Evolutionary conservation across 53 echinoderm and acorn worm genomes (phyloP).

Genomic region (Zoroaster sp.): DNA sequence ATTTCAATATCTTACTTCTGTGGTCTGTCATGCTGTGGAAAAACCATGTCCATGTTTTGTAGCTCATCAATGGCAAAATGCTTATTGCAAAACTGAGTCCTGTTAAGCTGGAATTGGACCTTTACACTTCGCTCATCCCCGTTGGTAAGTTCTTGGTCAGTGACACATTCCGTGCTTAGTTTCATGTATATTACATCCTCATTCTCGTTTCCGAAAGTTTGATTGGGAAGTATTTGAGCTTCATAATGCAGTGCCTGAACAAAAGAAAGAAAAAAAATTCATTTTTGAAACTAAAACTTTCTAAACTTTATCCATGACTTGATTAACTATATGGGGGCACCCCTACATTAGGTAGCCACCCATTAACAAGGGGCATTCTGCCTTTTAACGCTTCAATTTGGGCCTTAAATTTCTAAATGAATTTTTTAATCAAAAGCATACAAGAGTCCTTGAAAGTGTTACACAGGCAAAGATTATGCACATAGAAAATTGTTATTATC

Average conservation of each 20-base stretch:
- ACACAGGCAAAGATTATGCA: no score
- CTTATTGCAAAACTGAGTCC: slow-evolving; percentile 65
- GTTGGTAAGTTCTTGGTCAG: slow-evolving; percentile 15
- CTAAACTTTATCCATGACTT: no score
- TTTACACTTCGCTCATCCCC: slow-evolving; percentile 6
- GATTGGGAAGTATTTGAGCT: slow-evolving; percentile 31
- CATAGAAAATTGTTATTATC: background rate
- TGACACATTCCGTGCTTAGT: slow-evolving; percentile 55
- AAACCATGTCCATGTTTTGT: slow-evolving; percentile 64
- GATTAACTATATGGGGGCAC: no score
- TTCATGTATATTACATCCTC: slow-evolving; percentile 62
- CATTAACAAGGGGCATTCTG: no score
- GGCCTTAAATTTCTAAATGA: background rate
- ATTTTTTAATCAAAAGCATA: no score
- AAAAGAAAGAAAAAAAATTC: background rate
- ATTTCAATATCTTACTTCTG: slow-evolving; percentile 2
- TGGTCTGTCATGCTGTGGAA: slow-evolving; percentile 48
- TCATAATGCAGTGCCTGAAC: background rate
- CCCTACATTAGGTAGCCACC: no score
- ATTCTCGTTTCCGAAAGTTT: background rate
- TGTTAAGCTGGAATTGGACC: slow-evolving; percentile 79
- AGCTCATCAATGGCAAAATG: slow-evolving; percentile 81
- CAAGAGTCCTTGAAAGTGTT: no score
- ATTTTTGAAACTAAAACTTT: no score
- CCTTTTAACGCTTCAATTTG: no score